Base-by-base conservation (phyloP, 2,113 vertebrate species). In the Prionailurus viverrinus region DNA sequence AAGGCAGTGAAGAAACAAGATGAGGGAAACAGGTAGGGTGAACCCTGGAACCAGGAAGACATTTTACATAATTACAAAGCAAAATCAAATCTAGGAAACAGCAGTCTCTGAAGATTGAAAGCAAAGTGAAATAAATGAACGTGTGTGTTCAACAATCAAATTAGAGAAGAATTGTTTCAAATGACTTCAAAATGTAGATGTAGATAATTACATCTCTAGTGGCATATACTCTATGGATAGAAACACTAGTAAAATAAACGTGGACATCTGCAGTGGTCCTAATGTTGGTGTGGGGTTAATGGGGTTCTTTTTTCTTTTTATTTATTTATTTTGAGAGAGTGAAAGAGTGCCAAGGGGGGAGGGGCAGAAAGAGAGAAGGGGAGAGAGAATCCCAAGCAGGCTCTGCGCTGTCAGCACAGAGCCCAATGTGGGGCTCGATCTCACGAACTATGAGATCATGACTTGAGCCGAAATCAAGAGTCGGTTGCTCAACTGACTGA, bases 61-160 rank as follows among this genome's bases (percentile, higher is more conserved):
- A 11, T 48, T 83, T 94, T 83, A 29, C 55, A 41, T 90, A 87
- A 91, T 63, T 48, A 65, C 2, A 41, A 87, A 66, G 73, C 27
- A 87, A 96, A 95, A 74, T 87, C 91, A 73, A 39, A 92, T 92
- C 51, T 95, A 33, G 23, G 39, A 89, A 78, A 82, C 27, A 89
- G 58, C 71, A 61, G 39, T 92, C 78, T 95, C 61, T 81, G 66
- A 95, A 89, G 58, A 61, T 12, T 74, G 87, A 89, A 86, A 82
- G 79, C 36, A 79, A 39, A 66, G 73, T 55, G 48, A 58, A 74
- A 89, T 63, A 86, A 80, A 76, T 89, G 31, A 89, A 71, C 45
- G 71, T 48, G 19, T 48, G 23, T 87, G 36, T 86, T 58, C 66
- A 33, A 51, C 45, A 92, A 82, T 27, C 27, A 82, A 89, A 78